Evolutionary conservation across 1,140 invertebrate species (phyloP), one percentile per base, ranked within the genome.

Genomic region (Elysia chlorotica): DNA sequence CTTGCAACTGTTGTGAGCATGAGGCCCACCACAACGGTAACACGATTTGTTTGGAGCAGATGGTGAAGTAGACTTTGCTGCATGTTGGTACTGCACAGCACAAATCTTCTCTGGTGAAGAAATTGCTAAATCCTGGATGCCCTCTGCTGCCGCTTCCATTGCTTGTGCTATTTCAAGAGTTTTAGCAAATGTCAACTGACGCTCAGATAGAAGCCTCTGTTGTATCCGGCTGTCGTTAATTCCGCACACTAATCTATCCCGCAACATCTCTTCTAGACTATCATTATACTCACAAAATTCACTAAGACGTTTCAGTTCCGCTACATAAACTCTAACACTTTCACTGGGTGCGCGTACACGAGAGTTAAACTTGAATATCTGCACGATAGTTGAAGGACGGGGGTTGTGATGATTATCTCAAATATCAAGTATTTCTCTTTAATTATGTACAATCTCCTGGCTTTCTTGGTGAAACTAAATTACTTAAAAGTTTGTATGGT

Each of bases 211-310:
- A 1, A 79, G 53, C 6, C 57, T 31, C 57, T 66, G 25, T 33
- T 78, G 74, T 33, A 79, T 76, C 28, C 25, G 41, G 21, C 73
- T 67, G 19, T 74, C 65, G 5, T 67, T 71, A 6, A 79, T 70
- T 5, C 76, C 76, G 62, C 66, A 71, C 21, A 79, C 78, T 0
- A 79, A 65, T n/a, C 74, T 57, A 41, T 79, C 78, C 59, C 76
- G 25, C 10, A 79, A 61, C 59, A 71, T 71, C 4, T 56, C 54
- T 30, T 79, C 57, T 17, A 79, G 62, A 2, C 53, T 75, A 28
- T 54, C 65, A n/a, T 38, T 31, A 62, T 65, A 78, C 5, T 78
- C 59, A 68, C 76, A 79, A 62, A 75, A 66, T 74, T 76, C 70
- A 19, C 61, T 31, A 6, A 79, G 2, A 36, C 41, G 35, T 30